Percentiles rank a stretch among this genome's conserved stretches.
These are phyloP conservation scores for Lates japonicus DNA, from an alignment of 2,797 vertebrate species.

Conservation along the genomic window DNA sequence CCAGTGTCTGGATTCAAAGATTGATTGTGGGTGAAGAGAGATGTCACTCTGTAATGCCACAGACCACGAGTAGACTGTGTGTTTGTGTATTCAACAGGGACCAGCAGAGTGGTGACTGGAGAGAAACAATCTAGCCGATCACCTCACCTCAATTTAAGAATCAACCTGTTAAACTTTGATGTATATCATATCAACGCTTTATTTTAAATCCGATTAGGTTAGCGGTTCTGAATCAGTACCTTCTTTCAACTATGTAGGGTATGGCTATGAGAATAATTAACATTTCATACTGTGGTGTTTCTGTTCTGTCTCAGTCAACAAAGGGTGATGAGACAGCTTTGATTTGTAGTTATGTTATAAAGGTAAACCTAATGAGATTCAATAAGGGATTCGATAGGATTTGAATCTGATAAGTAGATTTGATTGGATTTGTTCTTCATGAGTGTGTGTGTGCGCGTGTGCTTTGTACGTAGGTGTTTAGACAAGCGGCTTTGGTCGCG, in stretches of 20 bases:
- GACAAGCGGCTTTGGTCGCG: constrained; percentile 97
- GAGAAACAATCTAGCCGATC: not conserved
- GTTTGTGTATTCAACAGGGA: not conserved
- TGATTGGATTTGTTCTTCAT: constrained; percentile 15
- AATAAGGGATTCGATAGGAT: not conserved
- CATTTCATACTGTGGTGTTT: not conserved
- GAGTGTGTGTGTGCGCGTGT: not conserved
- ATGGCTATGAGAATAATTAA: not conserved
- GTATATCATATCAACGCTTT: not conserved
- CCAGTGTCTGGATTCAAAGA: not conserved
- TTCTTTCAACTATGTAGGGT: not conserved
- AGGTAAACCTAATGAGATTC: not conserved
- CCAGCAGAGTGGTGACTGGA: not conserved
- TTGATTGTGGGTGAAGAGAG: not conserved
- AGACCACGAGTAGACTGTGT: not conserved
- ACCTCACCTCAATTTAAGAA: not conserved
- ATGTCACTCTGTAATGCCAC: not conserved
- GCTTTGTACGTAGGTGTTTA: constrained; percentile 89
- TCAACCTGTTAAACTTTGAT: not conserved
- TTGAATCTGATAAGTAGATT: not conserved
- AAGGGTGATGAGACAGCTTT: not conserved
- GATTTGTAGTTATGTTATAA: not conserved
- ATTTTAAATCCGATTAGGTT: not conserved
- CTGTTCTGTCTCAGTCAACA: not conserved
- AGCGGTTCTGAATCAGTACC: not conserved